Evolutionary conservation across 2,888 invertebrate genomes (phyloP).

Genomic region (Drosophila monieri): DNA sequence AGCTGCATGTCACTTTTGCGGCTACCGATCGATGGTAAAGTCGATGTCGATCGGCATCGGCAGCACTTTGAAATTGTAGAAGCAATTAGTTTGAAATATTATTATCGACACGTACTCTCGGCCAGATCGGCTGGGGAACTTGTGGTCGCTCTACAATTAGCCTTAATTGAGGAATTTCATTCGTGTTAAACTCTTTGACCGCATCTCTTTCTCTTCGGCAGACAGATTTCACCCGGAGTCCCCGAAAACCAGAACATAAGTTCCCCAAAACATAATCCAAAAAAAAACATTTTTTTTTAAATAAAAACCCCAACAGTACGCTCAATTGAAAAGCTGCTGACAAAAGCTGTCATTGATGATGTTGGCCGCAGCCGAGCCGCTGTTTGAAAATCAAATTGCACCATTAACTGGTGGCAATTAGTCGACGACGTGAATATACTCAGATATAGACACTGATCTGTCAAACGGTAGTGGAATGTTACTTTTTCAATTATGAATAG

Average conservation of each 20-base stretch:
- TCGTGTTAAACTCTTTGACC: constrained; percentile 79
- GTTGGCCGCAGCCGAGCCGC: constrained; percentile 41
- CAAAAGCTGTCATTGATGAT: constrained; percentile 77
- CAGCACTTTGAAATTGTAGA: constrained; percentile 67
- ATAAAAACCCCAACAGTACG: constrained; percentile 9
- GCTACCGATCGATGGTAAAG: constrained; percentile 70
- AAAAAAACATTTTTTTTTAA: constrained; percentile 2
- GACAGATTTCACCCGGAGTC: constrained; percentile 58
- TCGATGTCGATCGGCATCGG: constrained; percentile 59
- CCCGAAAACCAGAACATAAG: constrained; percentile 22
- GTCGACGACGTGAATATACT: constrained; percentile 34
- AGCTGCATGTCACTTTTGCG: constrained; percentile 81
- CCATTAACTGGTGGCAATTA: constrained; percentile 76
- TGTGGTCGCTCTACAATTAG: constrained; percentile 70
- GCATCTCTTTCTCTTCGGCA: constrained; percentile 56
- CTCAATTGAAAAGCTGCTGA: constrained; percentile 75
- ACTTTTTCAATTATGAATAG: constrained; percentile 77
- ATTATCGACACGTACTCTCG: constrained; percentile 77
- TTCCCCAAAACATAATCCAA: constrained; percentile 5
- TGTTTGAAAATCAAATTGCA: constrained; percentile 70
- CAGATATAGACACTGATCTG: constrained; percentile 38
- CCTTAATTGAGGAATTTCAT: constrained; percentile 75
- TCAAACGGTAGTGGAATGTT: constrained; percentile 69
- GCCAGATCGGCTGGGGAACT: constrained; percentile 15
- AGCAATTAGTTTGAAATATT: constrained; percentile 77